These are phyloP conservation scores for Phataginus tetradactyla DNA, from an alignment of 2,797 vertebrate genomes.

Conservation along the genomic window DNA sequence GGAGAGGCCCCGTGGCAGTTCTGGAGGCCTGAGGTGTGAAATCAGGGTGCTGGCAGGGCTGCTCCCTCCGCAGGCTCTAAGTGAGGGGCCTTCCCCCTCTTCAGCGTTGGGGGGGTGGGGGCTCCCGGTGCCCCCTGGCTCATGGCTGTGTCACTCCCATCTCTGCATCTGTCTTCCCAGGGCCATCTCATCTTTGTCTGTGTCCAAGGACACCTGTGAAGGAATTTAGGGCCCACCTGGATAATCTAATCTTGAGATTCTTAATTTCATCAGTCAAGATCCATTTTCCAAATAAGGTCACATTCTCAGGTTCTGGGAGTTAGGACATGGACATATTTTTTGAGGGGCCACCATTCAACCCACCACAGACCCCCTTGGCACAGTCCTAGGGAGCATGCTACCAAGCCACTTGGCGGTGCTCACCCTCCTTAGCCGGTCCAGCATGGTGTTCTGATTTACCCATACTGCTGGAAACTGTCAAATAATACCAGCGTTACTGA, in stretches of 20 bases:
- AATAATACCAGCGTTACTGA: neutral
- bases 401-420: neutral
- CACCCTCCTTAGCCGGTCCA: neutral
- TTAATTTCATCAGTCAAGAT: neutral
- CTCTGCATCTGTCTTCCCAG: neutral
- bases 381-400: neutral
- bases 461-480: neutral
- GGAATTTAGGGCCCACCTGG: neutral
- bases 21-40: neutral
- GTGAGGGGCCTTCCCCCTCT: neutral
- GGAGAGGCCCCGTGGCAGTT: neutral
- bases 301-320: neutral
- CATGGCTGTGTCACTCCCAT: neutral
- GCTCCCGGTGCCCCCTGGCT: neutral
- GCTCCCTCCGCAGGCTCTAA: neutral
- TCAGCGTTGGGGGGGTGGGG: neutral
- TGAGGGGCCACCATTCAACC: neutral
- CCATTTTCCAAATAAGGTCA: neutral
- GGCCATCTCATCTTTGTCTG: neutral
- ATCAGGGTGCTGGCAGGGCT: neutral
- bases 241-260: conserved; percentile 16
- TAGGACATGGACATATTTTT: neutral
- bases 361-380: neutral
- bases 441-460: neutral
- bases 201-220: neutral